A percentile compares a stretch with the other conserved stretches of the same genome.
Evolutionary conservation across 2,113 vertebrate genomes (phyloP).

Genomic region (Oplegnathus fasciatus): DNA sequence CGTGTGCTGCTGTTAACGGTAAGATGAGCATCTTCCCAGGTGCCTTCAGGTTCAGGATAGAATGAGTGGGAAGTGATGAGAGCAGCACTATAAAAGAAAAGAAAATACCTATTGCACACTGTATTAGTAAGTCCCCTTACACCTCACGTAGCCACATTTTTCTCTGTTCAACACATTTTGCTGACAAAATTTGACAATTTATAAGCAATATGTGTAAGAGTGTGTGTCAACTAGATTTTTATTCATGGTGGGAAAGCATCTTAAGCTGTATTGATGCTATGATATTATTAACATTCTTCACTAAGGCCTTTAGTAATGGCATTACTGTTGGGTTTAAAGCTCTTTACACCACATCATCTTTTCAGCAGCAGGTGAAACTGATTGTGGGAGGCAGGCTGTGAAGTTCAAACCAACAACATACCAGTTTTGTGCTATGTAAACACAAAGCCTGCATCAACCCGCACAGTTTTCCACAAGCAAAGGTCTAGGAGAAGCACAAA

Average conservation of each 20-base stretch:
- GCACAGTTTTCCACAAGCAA: slow-evolving; percentile 32
- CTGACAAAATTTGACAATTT: neutral
- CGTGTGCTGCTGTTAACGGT: slow-evolving; percentile 12
- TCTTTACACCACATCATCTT: neutral
- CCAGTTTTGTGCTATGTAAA: slow-evolving; percentile 1
- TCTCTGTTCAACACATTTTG: neutral
- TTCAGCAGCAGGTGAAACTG: slow-evolving; percentile 19
- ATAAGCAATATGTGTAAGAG: too few relatives aligned
- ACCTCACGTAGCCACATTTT: neutral
- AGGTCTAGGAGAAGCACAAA: slow-evolving; percentile 27
- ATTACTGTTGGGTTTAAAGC: neutral
- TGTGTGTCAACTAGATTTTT: neutral
- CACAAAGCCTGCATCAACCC: slow-evolving; percentile 22
- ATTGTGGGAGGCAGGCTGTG: slow-evolving; percentile 7
- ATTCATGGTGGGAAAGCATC: neutral
- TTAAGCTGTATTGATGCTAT: neutral
- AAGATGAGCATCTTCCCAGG: slow-evolving; percentile 28
- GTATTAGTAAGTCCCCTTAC: slow-evolving; percentile 3
- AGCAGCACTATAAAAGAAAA: slow-evolving; percentile 18
- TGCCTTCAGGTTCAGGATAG: slow-evolving; percentile 74
- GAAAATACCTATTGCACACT: neutral
- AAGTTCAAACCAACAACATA: slow-evolving; percentile 13
- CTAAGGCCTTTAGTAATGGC: neutral
- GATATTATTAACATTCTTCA: slow-evolving; percentile 1
- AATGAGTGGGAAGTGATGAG: slow-evolving; percentile 60